Base-by-base conservation (phyloP, 2,113 vertebrate species). In the Hypocryptadius cinnamomeus region DNA sequence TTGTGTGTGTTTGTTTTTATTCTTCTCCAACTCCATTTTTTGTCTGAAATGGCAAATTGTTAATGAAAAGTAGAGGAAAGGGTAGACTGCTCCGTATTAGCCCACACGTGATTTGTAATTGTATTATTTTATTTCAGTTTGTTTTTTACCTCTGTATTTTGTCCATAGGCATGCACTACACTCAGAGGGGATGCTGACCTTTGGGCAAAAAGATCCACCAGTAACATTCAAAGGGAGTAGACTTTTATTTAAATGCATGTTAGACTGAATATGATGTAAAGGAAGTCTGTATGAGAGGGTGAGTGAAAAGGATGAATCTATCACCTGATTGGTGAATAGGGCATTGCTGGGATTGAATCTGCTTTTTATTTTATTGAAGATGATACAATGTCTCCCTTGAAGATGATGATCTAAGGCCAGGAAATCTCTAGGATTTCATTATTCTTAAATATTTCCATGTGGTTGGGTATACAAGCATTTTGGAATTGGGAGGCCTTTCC, bases 221-320 rank as follows among this genome's bases (percentile, higher is more conserved):
- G 6, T n/a, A 71, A 24, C 11, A 42, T 84, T 73, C 20, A 73
- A 31, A 77, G 22, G 16, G 13, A 11, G 11, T 5, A 56, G 14
- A 21, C 2, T 59, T 81, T 53, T 51, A 31, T 76, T 79, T 79
- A 72, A 72, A 47, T 35, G 13, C 15, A 6, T 10, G 13, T 56
- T 54, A 66, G 33, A 33, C 7, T 53, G 20, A 59, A 54, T 7
- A 3, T 19, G 13, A 39, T 8, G 8, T 57, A 54, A 54, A 28
- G n/a, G 14, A 47, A 64, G 7, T 21, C n/a, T 47, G 22, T 5
- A 57, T 16, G 16, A 85, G 16, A 40, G 11, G 5, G 21, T 48
- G 20, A 69, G 13, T 60, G n/a, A 40, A 66, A 85, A 30, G 4
- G 5, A 4, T 0, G 0, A 71, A 15, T 68, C 17, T 64, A 0